phyloP scores from a whole-genome alignment of 2,888 invertebrate genomes.

The Tiphia femorata region DNA sequence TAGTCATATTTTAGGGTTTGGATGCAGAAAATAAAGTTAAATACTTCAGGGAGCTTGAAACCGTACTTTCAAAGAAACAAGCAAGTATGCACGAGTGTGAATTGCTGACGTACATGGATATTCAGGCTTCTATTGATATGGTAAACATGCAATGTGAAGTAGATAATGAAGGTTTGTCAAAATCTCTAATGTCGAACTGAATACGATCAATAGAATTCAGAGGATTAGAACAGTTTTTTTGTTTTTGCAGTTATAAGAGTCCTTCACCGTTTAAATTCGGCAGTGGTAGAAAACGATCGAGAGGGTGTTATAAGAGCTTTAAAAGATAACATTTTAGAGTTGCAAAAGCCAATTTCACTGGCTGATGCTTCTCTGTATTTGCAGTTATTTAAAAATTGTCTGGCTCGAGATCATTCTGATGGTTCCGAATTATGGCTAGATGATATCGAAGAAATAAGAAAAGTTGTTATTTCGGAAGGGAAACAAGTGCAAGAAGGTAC shows the following conservation, averaged over 20 bases:
- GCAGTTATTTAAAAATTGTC: slow-evolving; percentile 71
- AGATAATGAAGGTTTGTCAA: slow-evolving; percentile 71
- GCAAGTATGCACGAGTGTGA: slow-evolving; percentile 71
- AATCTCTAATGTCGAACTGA: not conserved
- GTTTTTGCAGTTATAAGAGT: slow-evolving; percentile 67
- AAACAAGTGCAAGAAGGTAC: slow-evolving; percentile 69
- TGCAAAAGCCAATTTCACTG: slow-evolving; percentile 67
- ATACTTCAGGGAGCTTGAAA: slow-evolving; percentile 71
- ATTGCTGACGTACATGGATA: slow-evolving; percentile 76
- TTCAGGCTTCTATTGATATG: slow-evolving; percentile 76
- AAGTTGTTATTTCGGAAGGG: slow-evolving; percentile 70
- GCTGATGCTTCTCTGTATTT: slow-evolving; percentile 72
- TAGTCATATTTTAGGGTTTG: slow-evolving; percentile 67
- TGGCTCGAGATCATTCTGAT: slow-evolving; percentile 69
- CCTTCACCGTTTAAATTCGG: slow-evolving; percentile 74
- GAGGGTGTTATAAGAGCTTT: slow-evolving; percentile 70
- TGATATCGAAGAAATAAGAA: slow-evolving; percentile 71
- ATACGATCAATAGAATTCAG: slow-evolving; percentile 1
- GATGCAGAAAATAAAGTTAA: slow-evolving; percentile 72
- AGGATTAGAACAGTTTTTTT: not conserved
- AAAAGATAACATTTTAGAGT: slow-evolving; percentile 70
- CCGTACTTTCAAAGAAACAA: slow-evolving; percentile 71
- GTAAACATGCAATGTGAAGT: slow-evolving; percentile 74
- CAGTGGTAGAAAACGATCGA: slow-evolving; percentile 73
- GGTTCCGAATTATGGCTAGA: slow-evolving; percentile 75